These are phyloP conservation scores for Nycteola revayana DNA, from an alignment of 2,888 invertebrate species.

Conservation along the genomic window DNA sequence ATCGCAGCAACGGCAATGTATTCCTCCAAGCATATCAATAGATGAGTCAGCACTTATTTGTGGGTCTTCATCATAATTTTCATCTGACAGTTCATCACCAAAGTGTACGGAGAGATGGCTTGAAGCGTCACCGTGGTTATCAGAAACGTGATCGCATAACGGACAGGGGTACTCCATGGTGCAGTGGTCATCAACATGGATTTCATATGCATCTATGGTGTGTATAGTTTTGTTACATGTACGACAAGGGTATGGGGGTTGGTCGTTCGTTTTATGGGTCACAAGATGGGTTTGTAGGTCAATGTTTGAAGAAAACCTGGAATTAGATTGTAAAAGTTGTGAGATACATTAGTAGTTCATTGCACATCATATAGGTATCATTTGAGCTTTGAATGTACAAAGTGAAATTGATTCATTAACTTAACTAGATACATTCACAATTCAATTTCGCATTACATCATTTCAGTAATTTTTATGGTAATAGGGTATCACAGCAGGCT, in stretches of 20 bases:
- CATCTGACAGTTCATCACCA: conserved; percentile 39
- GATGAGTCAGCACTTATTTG: conserved; percentile 63
- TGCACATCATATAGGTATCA: too few species aligned
- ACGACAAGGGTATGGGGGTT: conserved; percentile 59
- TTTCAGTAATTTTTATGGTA: too few species aligned
- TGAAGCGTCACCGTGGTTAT: conserved; percentile 42
- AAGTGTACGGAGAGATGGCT: conserved; percentile 64
- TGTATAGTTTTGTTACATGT: conserved; percentile 49
- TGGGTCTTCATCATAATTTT: conserved; percentile 16
- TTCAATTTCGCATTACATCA: too few species aligned
- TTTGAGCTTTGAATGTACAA: too few species aligned
- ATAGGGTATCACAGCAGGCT: too few species aligned
- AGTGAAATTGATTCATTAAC: too few species aligned
- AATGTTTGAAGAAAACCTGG: conserved; percentile 59
- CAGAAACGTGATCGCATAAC: conserved; percentile 53
- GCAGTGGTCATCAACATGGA: conserved; percentile 61
- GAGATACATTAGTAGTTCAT: too few species aligned
- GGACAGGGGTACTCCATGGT: conserved; percentile 58
- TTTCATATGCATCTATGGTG: conserved; percentile 52
- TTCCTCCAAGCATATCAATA: conserved; percentile 61
- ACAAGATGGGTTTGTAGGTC: conserved; percentile 59
- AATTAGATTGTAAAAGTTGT: too few species aligned
- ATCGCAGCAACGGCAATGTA: conserved; percentile 79
- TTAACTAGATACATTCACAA: too few species aligned
- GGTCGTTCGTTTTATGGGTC: conserved; percentile 49